A percentile compares a stretch with the other conserved stretches of the same genome.
These are phyloP conservation scores for Entomobrya multifasciata DNA, from an alignment of 2,888 invertebrate species.

Conservation along the genomic window DNA sequence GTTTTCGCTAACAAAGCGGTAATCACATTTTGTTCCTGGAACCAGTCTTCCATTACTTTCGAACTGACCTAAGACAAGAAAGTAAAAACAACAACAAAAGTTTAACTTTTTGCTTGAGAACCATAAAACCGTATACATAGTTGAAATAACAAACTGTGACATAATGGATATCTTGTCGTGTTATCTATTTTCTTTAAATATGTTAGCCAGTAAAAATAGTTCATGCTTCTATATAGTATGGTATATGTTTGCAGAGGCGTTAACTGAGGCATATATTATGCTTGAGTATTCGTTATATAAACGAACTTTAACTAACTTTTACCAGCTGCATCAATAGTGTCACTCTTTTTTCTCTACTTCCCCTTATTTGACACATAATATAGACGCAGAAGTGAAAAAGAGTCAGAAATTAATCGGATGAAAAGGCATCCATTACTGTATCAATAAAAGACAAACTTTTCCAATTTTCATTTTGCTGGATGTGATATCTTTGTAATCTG, in stretches of 20 bases:
- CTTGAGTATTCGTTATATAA: no score
- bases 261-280: no score
- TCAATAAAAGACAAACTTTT: slow-evolving; percentile 57
- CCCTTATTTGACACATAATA: not conserved
- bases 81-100: not conserved
- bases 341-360: not conserved
- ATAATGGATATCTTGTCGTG: no score
- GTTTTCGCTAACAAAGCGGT: slow-evolving; percentile 90
- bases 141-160: no score
- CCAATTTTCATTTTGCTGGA: slow-evolving; percentile 36
- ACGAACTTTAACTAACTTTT: not conserved
- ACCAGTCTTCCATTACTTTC: slow-evolving; percentile 90
- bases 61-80: slow-evolving; percentile 86
- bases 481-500: no score
- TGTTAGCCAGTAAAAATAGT: no score
- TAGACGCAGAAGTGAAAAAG: slow-evolving; percentile 1
- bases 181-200: no score
- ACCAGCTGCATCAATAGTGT: slow-evolving; percentile 27
- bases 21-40: slow-evolving; percentile 91
- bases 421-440: slow-evolving; percentile 53
- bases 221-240: no score
- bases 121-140: no score
- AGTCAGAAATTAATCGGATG: slow-evolving; percentile 61
- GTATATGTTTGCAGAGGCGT: no score
- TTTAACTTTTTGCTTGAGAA: no score